Evolutionary conservation across 2,113 vertebrate genomes (phyloP), one percentile per base, ranked within the genome.

Genomic region (Xyliphius kryptos): DNA sequence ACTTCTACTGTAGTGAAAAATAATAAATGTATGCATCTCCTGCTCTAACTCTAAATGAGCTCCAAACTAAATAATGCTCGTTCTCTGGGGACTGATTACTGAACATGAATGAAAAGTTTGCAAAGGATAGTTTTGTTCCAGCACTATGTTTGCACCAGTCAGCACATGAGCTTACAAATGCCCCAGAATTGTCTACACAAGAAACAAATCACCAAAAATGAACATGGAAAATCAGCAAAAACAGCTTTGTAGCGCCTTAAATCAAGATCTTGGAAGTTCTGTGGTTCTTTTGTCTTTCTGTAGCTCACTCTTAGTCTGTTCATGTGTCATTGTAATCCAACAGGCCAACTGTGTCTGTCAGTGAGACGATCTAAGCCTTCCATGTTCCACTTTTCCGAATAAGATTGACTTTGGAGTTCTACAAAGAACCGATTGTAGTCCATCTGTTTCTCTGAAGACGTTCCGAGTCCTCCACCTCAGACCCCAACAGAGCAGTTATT

Each of bases 221-320:
- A 56, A 20, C 44, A 56, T 2, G 47, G 54, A 57, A 50, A n/a
- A 32, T 15, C 52, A 15, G 51, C 51, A 56, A 32, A 32, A 81
- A 32, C 76, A 73, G 79, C 84, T 82, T 79, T 76, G 82, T 79
- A 79, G 75, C 71, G 80, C 77, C 82, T 86, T 81, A 84, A 32
- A 32, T n/a, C n/a, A n/a, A n/a, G n/a, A n/a, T n/a, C n/a, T n/a
- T n/a, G n/a, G n/a, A n/a, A n/a, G n/a, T n/a, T n/a, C n/a, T n/a
- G n/a, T n/a, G n/a, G n/a, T n/a, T n/a, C n/a, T n/a, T n/a, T n/a
- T n/a, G n/a, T n/a, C n/a, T n/a, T n/a, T n/a, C n/a, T n/a, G n/a
- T n/a, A n/a, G n/a, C n/a, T n/a, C n/a, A n/a, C n/a, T n/a, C n/a
- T n/a, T n/a, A n/a, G n/a, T n/a, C n/a, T n/a, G n/a, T n/a, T n/a